Evolutionary conservation across 2,888 invertebrate genomes (phyloP), one percentile per base, ranked within the genome.

Genomic region (Biston betularia): DNA sequence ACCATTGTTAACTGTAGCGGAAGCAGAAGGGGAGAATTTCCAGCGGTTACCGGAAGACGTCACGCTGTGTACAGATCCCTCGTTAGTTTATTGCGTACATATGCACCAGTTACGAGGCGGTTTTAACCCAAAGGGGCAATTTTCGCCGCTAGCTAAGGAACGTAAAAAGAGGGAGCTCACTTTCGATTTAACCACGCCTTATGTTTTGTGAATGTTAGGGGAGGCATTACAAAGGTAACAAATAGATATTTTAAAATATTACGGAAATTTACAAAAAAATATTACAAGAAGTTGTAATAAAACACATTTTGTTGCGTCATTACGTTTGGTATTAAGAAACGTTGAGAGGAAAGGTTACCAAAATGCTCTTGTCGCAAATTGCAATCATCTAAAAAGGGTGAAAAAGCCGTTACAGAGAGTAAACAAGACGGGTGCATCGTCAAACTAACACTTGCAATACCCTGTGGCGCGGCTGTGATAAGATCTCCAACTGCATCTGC

Each of bases 401-500:
- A 81, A 85, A 83, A 90, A 84, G 5, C 92, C 92, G 92, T 92
- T 92, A 91, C 89, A 85, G 77, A 79, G 84, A 81, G 83, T 86
- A 87, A 88, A 88, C 86, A 88, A 84, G 82, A 80, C 82, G 82
- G 83, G 82, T 84, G 81, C 82, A 83, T 86, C 86, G 88, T 86
- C 83, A 84, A 83, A 84, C 84, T 85, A 89, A 86, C 87, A 89
- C 88, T 86, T 82, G 84, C 86, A 83, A 80, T 81, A 82, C 88
- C 90, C 92, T 85, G 91, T 84, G 87, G 90, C 59, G 63, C 55
- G 74, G 73, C 68, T 71, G 72, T 84, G 89, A 87, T 90, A 93
- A 90, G 87, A 93, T 93, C 93, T 89, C 71, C 68, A 70, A 85
- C 83, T 88, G 89, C 92, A 92, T 93, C 93, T 93, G 93, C 90